Evolutionary conservation across 2,113 vertebrate genomes (phyloP), one percentile per base, ranked within the genome.

Genomic region (Elaphurus davidianus): DNA sequence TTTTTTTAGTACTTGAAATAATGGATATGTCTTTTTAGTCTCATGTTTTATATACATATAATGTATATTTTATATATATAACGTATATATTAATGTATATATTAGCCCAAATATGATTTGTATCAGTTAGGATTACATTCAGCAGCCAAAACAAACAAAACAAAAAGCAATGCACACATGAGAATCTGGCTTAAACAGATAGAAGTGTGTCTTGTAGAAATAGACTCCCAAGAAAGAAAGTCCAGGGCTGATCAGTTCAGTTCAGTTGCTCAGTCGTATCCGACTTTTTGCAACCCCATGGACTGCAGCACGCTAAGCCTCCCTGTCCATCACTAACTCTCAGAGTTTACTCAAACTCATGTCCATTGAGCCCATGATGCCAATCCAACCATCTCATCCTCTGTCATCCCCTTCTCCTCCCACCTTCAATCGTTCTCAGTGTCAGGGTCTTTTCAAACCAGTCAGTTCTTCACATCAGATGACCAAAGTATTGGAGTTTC

Each of bases 1-100:
- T 52, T 96, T 71, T 92, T 52, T 96, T 52, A 92, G 60, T 45
- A 36, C 91, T 47, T 64, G 10, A 91, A 91, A 97, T 90, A 86
- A 47, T 71, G 27, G 3, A 43, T 16, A 14, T 64, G 8, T 85
- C 50, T 43, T 94, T 92, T 87, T 57, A 71, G 76, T 57, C 40
- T 85, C 4, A 0, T n/a, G 67, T 74, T 71, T 25, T 40, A 74
- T 30, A 45, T 12, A 33, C 60, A 43, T 50, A 50, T 11, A 21
- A 40, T 36, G 47, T 43, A 43, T 55, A n/a, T 43, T 16, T 33
- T 64, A 62, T n/a, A 17, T 43, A 15, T 40, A 47, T 47, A 21
- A 40, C 33, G 47, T 43, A 43, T 55, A 55, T 43, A 25, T 33
- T 64, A 64, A 45, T 15, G 33, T 67, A 64, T n/a, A 25, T 43